Conservation (phyloP, 2,888 invertebrate genomes). For the Scrobipalpa costella region DNA sequence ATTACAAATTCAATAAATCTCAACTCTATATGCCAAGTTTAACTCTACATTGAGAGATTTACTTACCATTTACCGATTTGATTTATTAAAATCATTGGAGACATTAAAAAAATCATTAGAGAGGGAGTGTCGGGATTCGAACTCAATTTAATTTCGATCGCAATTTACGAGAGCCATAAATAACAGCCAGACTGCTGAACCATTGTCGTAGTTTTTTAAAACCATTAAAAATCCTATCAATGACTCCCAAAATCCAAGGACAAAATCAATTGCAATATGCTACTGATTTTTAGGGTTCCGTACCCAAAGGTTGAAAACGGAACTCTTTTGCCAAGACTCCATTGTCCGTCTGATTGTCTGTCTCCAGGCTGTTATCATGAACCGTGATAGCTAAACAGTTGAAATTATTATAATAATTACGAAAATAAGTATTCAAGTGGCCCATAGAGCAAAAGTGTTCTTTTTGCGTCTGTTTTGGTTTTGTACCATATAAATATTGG, state of each 20-base stretch:
- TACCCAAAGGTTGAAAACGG: no score
- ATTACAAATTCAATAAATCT: no score
- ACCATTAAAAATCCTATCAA: conserved; percentile 79
- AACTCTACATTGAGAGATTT: conserved; percentile 32
- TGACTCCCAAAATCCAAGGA: conserved; percentile 59
- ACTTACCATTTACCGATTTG: conserved; percentile 51
- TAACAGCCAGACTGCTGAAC: conserved; percentile 64
- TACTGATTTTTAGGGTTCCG: conserved; percentile 23
- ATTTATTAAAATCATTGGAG: conserved; percentile 69
- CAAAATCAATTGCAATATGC: conserved; percentile 63
- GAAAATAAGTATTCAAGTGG: no score
- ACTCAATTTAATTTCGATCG: conserved; percentile 73
- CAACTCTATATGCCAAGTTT: neutral
- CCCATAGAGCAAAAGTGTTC: no score
- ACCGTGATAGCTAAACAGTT: no score
- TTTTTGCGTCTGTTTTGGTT: no score
- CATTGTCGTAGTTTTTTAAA: conserved; percentile 76
- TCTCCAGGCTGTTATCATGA: no score
- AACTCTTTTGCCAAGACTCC: no score
- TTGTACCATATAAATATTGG: no score
- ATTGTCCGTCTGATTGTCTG: no score
- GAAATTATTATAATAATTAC: no score
- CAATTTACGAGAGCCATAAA: conserved; percentile 77
- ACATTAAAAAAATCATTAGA: conserved; percentile 63
- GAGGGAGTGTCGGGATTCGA: conserved; percentile 63